Evolutionary conservation across 2,888 invertebrate species (phyloP), one percentile per base, ranked within the genome.

Genomic region (Leptothorax acervorum): DNA sequence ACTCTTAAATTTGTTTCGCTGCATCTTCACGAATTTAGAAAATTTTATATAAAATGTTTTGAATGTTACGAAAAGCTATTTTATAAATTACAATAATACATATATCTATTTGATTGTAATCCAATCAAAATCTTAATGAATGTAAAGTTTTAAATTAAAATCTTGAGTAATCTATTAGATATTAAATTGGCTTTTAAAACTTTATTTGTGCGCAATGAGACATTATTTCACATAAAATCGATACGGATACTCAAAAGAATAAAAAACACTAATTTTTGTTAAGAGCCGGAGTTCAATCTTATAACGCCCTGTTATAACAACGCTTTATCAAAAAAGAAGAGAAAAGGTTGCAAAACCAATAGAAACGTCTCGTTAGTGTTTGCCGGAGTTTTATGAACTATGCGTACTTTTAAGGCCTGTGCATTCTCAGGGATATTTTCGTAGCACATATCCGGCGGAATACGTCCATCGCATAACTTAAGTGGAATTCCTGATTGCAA

Each of bases 381-480:
- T 2, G 57, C 8, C 12, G 0, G 12, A 60, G 75, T 73, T 79
- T 79, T 60, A 28, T 79, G n/a, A 76, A 76, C 28, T 42, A 79
- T 74, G 18, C 35, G 35, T 28, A 74, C 42, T 73, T 79, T 60
- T 18, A 35, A 60, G 57, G 8, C 23, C 39, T 28, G 35, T 11
- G 57, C 75, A 74, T 48, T 73, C 12, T 48, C 48, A 60, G 35
- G n/a, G n/a, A 79, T 74, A 79, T 79, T 79, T 73, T 74, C 79
- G 48, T 79, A 79, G 75, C 35, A 79, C 57, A 74, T 39, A 60
- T 48, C 45, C 18, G 8, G 12, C 45, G 31, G 35, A 74, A 79
- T 74, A 74, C 42, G 57, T 78, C 71, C 35, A 31, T 74, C 8
- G 75, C 79, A 79, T 73, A 79, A 60, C 79, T 79, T 60, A 3